Evolutionary conservation across 2,797 vertebrate species (phyloP), one percentile per base, ranked within the genome.

Genomic region (Dendrocincla fuliginosa): DNA sequence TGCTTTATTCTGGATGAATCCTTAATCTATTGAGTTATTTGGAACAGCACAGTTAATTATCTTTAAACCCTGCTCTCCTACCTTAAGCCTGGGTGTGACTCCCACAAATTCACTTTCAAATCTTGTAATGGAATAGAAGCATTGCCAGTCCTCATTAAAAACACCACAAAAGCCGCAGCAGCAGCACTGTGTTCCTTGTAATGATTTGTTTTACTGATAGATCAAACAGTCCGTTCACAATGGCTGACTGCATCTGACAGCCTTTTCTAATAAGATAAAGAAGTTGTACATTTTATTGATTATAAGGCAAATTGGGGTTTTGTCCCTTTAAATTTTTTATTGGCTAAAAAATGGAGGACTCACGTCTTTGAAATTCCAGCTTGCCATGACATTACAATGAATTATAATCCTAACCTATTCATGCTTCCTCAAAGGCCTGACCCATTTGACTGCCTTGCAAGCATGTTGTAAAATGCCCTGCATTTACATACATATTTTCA

Each of bases 221-320:
- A 97, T 92, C 96, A 97, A 96, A 97, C 73, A 16, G 88, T 49
- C 87, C 96, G 95, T 95, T 97, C 97, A 97, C 94, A 95, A 84
- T 75, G 71, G 93, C 78, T 97, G 95, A 94, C 93, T 96, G 85
- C 76, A 89, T 84, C 75, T 0, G 37, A 93, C 95, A 94, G 73
- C 59, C 57, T 93, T 68, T 90, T 95, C 93, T 97, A 97, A 96
- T 88, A 94, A 96, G 92, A 93, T 67, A 94, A 97, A 95, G 88
- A 92, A 96, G 59, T 69, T 46, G 46, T 80, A 74, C 67, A 35
- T 96, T 96, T 95, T 97, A 97, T 95, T 95, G 93, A 97, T 96
- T 95, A 82, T 57, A 87, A 96, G 95, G 95, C 49, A 95, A 89
- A 96, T 88, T 47, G 87, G 39, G 69, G 1, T 87, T 97, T 95